A percentile compares a stretch with the other conserved stretches of the same genome.
Conservation (phyloP, 2,888 invertebrate genomes). For the Allygus modestus region DNA sequence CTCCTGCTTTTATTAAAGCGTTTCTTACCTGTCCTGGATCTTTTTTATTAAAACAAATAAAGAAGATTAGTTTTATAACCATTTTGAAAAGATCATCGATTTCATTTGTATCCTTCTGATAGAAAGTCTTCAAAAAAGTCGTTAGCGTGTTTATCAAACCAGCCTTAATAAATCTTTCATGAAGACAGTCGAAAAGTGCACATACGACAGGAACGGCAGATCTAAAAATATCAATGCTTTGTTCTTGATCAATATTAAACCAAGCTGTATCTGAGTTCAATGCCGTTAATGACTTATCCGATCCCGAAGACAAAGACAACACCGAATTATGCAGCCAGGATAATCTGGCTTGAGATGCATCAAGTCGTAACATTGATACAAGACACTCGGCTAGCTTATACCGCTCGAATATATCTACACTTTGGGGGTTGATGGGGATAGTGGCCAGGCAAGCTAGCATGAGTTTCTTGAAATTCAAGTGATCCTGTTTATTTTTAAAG, state of each 20-base stretch:
- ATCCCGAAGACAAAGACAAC: not conserved
- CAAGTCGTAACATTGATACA: not conserved
- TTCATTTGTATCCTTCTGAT: not conserved
- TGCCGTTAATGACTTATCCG: not conserved
- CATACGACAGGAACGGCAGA: not conserved
- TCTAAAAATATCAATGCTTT: slow-evolving; percentile 4
- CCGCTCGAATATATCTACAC: not conserved
- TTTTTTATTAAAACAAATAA: slow-evolving; percentile 23
- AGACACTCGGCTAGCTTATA: slow-evolving; percentile 34
- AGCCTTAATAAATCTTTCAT: not conserved
- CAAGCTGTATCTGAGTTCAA: not conserved
- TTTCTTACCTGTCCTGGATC: not conserved
- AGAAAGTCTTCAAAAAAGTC: not conserved
- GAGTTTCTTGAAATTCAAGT: slow-evolving; percentile 31
- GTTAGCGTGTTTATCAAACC: not conserved
- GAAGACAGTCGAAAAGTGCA: slow-evolving; percentile 17
- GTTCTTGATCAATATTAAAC: not conserved
- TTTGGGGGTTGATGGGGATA: not conserved
- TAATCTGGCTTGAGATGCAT: not conserved
- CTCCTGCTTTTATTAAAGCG: not conserved
- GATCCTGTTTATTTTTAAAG: slow-evolving; percentile 12
- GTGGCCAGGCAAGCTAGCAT: slow-evolving; percentile 26
- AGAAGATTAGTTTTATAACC: not conserved
- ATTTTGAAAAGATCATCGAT: not conserved
- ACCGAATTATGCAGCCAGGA: not conserved